Percentiles rank a stretch among this genome's conserved stretches.
These are phyloP conservation scores for Bembecia ichneumoniformis DNA, from an alignment of 2,888 invertebrate species.

Conservation along the genomic window DNA sequence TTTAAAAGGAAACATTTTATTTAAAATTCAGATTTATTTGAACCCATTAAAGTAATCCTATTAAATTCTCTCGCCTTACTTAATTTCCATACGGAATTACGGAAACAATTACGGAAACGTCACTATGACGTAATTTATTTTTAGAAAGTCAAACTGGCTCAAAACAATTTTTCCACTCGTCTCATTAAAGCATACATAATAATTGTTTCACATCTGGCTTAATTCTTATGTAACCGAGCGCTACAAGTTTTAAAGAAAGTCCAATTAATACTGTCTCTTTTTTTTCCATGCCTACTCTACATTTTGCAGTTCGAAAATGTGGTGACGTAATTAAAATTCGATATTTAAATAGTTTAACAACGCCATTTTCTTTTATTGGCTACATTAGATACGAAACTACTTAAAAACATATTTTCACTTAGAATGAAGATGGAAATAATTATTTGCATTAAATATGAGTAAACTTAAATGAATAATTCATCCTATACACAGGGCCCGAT, in stretches of 20 bases:
- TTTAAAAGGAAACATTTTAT: too few species aligned
- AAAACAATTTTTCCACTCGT: slow-evolving; percentile 36
- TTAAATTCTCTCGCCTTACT: too few species aligned
- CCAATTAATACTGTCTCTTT: slow-evolving; percentile 45
- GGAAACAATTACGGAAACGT: neutral
- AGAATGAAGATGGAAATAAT: too few species aligned
- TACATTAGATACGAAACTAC: too few species aligned
- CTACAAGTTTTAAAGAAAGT: slow-evolving; percentile 48
- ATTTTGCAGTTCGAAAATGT: neutral
- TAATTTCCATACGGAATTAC: neutral
- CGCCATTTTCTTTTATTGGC: too few species aligned
- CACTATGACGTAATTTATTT: neutral
- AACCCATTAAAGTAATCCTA: too few species aligned
- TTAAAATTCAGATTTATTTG: too few species aligned
- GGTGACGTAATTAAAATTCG: neutral
- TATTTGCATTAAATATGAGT: too few species aligned
- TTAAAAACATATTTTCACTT: too few species aligned
- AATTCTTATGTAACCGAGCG: slow-evolving; percentile 42
- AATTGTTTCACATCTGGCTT: slow-evolving; percentile 59
- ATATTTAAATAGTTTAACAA: too few species aligned
- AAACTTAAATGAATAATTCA: too few species aligned
- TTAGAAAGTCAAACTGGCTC: neutral
- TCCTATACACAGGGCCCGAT: too few species aligned
- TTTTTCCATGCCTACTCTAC: slow-evolving; percentile 4
- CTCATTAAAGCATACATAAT: slow-evolving; percentile 61